Conservation (phyloP, 2,888 invertebrate species). For the Lottia scabra region DNA sequence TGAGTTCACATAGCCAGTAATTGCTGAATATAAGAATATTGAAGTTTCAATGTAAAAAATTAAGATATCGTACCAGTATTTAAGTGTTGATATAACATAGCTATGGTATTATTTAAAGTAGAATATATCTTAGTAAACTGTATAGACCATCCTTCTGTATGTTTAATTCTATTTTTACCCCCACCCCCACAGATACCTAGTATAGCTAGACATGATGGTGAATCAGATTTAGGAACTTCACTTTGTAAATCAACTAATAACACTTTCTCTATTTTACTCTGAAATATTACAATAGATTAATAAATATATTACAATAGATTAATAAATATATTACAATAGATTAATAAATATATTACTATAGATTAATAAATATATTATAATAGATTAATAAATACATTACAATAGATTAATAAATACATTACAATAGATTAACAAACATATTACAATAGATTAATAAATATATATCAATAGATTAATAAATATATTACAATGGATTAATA, state of each 20-base stretch:
- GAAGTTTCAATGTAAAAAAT: too few relatives aligned
- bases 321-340: not conserved
- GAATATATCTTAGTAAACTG: conserved; percentile 35
- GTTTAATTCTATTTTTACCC: conserved; percentile 42
- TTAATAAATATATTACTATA: not conserved
- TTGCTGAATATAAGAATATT: too few relatives aligned
- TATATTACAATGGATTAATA: too few relatives aligned
- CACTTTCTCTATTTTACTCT: conserved; percentile 25
- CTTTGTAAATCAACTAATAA: conserved; percentile 7
- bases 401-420: too few relatives aligned
- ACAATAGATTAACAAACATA: too few relatives aligned
- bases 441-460: too few relatives aligned
- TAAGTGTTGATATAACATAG: conserved; percentile 36
- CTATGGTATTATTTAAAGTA: conserved; percentile 32
- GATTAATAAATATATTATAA: not conserved
- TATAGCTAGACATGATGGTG: conserved; percentile 37
- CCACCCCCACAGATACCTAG: conserved; percentile 48
- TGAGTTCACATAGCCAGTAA: too few relatives aligned
- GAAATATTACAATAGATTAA: conserved; percentile 11
- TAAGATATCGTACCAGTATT: conserved; percentile 32
- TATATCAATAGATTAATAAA: too few relatives aligned
- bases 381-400: too few relatives aligned
- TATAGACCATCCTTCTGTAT: conserved; percentile 46
- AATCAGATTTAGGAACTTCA: conserved; percentile 13
- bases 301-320: not conserved